Evolutionary conservation across 2,113 vertebrate species (phyloP).

Genomic region (Tympanuchus pallidicinctus): DNA sequence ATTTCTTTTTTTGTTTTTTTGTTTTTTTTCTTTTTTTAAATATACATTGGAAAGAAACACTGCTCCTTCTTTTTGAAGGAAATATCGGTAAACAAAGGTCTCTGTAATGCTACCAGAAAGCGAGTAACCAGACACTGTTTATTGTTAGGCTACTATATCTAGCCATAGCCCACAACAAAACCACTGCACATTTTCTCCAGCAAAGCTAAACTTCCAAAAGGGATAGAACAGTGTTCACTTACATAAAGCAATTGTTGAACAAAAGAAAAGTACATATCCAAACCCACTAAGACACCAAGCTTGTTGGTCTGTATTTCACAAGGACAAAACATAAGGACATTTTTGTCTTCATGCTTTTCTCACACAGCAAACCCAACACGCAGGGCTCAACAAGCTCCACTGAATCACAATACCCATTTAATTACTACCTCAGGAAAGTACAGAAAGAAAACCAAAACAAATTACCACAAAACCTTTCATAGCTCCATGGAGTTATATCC

Average conservation of each 20-base stretch:
- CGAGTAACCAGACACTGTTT: background rate
- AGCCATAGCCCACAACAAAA: background rate
- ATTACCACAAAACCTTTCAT: background rate
- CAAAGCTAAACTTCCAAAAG: background rate
- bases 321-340: background rate
- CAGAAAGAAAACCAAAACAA: background rate
- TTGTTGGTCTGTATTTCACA: background rate
- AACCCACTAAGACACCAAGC: background rate
- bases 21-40: background rate
- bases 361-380: background rate
- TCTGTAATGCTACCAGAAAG: background rate
- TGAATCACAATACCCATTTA: background rate
- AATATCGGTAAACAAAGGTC: background rate
- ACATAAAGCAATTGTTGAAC: background rate
- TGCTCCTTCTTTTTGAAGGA: background rate
- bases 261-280: background rate
- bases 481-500: background rate
- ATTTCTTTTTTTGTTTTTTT: slow-evolving; percentile 10
- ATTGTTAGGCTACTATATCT: background rate
- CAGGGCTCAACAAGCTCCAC: background rate
- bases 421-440: background rate
- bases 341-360: background rate
- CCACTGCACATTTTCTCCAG: background rate
- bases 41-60: background rate
- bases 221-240: background rate